A percentile compares a stretch with the other conserved stretches of the same genome.
These are phyloP conservation scores for Gasteruption jaculator DNA, from an alignment of 2,888 invertebrate species.

Conservation along the genomic window DNA sequence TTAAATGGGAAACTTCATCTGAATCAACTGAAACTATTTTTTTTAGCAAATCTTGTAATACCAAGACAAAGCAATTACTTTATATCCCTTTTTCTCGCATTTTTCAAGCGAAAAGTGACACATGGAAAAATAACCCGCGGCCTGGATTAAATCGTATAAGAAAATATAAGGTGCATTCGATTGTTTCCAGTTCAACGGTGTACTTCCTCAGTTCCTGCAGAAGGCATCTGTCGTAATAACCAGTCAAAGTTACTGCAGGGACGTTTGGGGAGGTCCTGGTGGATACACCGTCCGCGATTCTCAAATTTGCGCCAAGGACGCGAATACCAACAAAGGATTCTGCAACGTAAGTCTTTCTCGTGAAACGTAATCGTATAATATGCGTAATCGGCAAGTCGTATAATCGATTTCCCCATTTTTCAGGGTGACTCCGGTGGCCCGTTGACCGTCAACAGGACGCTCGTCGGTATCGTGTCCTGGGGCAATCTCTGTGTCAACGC, in stretches of 20 bases:
- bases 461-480: constrained; percentile 41
- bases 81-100: too few species aligned
- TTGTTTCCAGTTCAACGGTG: constrained; percentile 31
- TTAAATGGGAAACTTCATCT: too few species aligned
- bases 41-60: too few species aligned
- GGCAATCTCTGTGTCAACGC: constrained; percentile 33
- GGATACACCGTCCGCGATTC: constrained; percentile 19
- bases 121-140: too few species aligned
- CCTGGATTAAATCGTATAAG: too few species aligned
- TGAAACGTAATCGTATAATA: background rate
- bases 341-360: constrained; percentile 33
- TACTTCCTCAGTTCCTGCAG: constrained; percentile 46
- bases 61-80: too few species aligned
- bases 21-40: too few species aligned
- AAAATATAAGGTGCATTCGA: background rate
- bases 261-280: constrained; percentile 16
- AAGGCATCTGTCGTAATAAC: constrained; percentile 57
- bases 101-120: too few species aligned
- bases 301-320: constrained; percentile 30
- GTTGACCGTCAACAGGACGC: constrained; percentile 33
- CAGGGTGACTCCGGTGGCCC: constrained; percentile 45
- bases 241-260: constrained; percentile 52
- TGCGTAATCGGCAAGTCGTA: too few species aligned
- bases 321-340: constrained; percentile 23
- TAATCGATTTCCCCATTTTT: constrained; percentile 1